Evolutionary conservation across 2,113 vertebrate genomes (phyloP).

Genomic region (Dasyprocta punctata): DNA sequence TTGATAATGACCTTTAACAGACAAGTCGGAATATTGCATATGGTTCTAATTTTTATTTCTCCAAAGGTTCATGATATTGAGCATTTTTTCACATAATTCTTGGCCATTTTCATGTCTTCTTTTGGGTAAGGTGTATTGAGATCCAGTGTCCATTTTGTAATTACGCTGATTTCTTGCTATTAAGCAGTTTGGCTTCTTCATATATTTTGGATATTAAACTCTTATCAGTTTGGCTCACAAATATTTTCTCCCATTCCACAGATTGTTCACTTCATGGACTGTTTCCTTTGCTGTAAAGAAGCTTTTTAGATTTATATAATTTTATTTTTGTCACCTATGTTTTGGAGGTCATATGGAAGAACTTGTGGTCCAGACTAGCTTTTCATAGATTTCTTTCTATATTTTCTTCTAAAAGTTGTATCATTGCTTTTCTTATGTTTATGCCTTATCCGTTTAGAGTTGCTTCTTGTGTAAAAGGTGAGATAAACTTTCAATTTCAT

Average conservation of each 20-base stretch:
- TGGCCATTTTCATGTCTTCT: not conserved
- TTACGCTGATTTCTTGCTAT: not conserved
- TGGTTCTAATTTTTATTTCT: not conserved
- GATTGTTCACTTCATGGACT: not conserved
- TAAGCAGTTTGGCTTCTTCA: not conserved
- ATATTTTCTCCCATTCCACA: not conserved
- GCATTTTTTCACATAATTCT: not conserved
- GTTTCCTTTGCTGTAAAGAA: not conserved
- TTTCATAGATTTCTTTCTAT: not conserved
- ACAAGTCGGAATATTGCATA: not conserved
- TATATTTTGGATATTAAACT: not conserved
- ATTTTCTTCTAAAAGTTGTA: not conserved
- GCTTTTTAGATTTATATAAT: not conserved
- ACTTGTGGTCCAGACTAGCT: not conserved
- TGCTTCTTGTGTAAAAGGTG: not conserved
- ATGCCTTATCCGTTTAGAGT: not conserved
- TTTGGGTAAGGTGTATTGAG: not conserved
- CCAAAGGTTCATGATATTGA: not conserved
- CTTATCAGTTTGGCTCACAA: not conserved
- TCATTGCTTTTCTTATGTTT: not conserved
- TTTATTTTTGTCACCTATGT: not conserved
- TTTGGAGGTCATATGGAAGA: not conserved
- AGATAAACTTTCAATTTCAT: not conserved
- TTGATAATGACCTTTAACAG: not conserved
- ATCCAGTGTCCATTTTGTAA: not conserved